These are phyloP conservation scores for Cyclophora albipunctata DNA, from an alignment of 2,888 invertebrate species.

Conservation along the genomic window DNA sequence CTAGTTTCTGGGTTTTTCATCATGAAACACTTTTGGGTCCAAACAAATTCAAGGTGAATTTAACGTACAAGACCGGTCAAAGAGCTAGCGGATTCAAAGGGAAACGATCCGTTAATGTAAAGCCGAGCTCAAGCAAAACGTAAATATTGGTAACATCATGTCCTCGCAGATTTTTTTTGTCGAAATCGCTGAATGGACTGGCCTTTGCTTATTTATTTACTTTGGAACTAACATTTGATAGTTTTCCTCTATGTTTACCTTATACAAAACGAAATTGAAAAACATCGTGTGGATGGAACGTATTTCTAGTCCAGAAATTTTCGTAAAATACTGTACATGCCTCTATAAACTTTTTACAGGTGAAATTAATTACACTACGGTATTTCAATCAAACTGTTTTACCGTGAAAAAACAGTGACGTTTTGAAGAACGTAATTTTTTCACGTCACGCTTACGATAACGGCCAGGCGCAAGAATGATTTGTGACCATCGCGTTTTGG, in stretches of 20 bases:
- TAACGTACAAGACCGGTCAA: constrained; percentile 38
- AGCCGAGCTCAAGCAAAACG: constrained; percentile 29
- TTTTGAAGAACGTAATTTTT: constrained; percentile 64
- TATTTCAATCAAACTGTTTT: constrained; percentile 21
- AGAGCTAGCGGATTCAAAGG: constrained; percentile 42
- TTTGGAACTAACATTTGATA: constrained; percentile 2
- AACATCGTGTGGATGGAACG: no score
- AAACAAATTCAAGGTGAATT: constrained; percentile 41
- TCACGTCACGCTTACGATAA: constrained; percentile 65
- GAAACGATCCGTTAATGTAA: constrained; percentile 28
- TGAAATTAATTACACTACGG: no score
- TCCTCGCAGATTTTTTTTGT: constrained; percentile 21
- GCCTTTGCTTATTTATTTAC: constrained; percentile 9
- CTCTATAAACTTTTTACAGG: no score
- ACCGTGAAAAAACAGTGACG: constrained; percentile 49
- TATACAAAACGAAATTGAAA: neutral
- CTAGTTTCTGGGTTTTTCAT: constrained; percentile 7
- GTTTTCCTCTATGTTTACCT: constrained; percentile 8
- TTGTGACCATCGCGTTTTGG: constrained; percentile 41
- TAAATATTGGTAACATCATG: constrained; percentile 36
- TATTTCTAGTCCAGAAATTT: no score
- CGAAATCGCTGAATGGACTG: constrained; percentile 18
- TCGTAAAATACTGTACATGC: no score
- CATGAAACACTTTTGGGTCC: constrained; percentile 28
- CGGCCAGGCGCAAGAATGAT: constrained; percentile 72